Evolutionary conservation across 2,888 invertebrate species (phyloP).

Genomic region (Drosophila ezoana): DNA sequence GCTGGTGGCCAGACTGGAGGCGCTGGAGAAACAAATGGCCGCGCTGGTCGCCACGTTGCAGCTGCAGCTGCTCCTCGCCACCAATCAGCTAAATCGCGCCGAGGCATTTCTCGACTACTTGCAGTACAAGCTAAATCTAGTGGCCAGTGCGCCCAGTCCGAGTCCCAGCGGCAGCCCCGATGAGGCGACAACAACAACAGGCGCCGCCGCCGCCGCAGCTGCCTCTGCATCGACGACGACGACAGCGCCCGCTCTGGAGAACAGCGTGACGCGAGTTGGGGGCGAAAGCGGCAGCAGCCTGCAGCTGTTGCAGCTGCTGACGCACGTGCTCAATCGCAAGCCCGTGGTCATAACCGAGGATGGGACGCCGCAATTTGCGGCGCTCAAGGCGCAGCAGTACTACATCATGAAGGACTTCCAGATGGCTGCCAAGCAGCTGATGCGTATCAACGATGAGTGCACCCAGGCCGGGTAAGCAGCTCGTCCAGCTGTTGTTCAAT

Average conservation of each 20-base stretch:
- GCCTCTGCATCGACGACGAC: neutral
- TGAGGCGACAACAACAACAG: conserved; percentile 26
- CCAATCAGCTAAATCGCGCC: conserved; percentile 84
- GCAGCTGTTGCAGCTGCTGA: conserved; percentile 80
- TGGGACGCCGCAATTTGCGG: conserved; percentile 81
- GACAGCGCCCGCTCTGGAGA: conserved; percentile 38
- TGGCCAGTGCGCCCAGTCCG: conserved; percentile 63
- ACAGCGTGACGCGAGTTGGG: conserved; percentile 53
- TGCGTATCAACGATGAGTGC: conserved; percentile 79
- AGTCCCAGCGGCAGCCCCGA: conserved; percentile 32
- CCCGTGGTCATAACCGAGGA: conserved; percentile 82
- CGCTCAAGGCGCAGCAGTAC: conserved; percentile 84
- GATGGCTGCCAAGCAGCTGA: conserved; percentile 85
- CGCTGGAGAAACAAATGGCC: conserved; percentile 78
- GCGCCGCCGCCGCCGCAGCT: conserved; percentile 4
- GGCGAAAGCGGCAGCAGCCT: conserved; percentile 72
- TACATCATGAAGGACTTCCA: conserved; percentile 85
- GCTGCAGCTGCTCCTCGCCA: conserved; percentile 81
- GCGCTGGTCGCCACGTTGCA: conserved; percentile 82
- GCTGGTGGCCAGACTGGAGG: conserved; percentile 76
- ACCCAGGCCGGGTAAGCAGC: conserved; percentile 67
- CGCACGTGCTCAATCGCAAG: conserved; percentile 82
- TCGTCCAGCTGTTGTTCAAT: too few species aligned
- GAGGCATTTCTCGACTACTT: conserved; percentile 81
- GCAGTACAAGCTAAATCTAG: conserved; percentile 76